Evolutionary conservation across 2,797 vertebrate genomes (phyloP).

Genomic region (Chaenodraco wilsoni): DNA sequence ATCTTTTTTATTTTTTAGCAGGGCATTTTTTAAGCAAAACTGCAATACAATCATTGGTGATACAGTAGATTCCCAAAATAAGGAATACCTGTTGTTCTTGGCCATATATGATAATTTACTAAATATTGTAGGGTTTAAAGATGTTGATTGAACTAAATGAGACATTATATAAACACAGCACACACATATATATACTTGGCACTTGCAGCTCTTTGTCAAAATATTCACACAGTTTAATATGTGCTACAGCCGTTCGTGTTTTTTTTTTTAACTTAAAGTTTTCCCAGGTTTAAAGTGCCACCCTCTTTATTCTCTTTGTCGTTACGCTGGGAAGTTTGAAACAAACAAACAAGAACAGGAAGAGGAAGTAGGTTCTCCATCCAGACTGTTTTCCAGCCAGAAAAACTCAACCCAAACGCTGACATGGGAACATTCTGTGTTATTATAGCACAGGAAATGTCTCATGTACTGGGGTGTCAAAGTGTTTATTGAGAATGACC

Average conservation of each 20-base stretch:
- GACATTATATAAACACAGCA: too few relatives aligned
- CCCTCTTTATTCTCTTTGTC: constrained; percentile 45
- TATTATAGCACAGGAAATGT: constrained; percentile 23
- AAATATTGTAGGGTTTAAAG: neutral
- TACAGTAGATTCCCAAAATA: neutral
- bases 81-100: neutral
- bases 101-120: neutral
- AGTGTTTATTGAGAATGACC: neutral
- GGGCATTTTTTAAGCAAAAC: neutral
- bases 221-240: neutral
- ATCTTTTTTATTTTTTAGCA: too few relatives aligned
- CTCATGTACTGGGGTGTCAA: neutral
- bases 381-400: constrained; percentile 45
- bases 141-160: neutral
- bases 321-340: constrained; percentile 53
- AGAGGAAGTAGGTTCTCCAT: constrained; percentile 65
- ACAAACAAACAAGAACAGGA: constrained; percentile 74
- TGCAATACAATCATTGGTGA: neutral
- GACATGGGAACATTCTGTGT: constrained; percentile 35
- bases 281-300: constrained; percentile 41
- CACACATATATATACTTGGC: too few relatives aligned
- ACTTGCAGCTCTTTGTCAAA: neutral
- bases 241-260: neutral
- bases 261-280: neutral
- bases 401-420: constrained; percentile 34